Base-by-base conservation (phyloP, 1,140 invertebrate genomes). In the Conopomorpha cramerella region DNA sequence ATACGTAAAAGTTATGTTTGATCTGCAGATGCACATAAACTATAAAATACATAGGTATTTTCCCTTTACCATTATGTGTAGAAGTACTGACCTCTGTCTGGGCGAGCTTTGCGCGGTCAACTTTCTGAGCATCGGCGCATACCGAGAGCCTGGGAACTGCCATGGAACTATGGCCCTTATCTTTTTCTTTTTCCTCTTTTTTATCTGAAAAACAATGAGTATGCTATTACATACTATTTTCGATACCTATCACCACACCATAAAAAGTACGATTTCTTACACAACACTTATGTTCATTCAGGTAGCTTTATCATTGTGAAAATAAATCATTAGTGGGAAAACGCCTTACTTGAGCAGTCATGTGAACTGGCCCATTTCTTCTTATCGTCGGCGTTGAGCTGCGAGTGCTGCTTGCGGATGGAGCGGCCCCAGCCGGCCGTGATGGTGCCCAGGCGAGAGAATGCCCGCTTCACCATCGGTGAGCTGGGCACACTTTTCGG, bases 401-500 rank as follows among this genome's bases (percentile, higher is more conserved):
- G 82, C 7, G 86, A 80, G 52, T 88, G 81, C 51, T 87, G 81
- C 55, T 89, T 87, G 36, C 89, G 80, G 43, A 91, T 92, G 13
- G 89, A 91, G 15, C 89, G 80, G 2, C 92, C 92, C 90, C 92
- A 95, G 30, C 92, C 91, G 1, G 92, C 90, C 6, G 92, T 95
- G 38, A 95, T 87, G 3, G 88, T 93, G 8, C 92, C 91, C 31
- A 96, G 76, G 16, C 92, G 81, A 3, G 90, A 92, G 62, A 96
- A 94, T 2, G 92, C 92, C 17, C 93, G 82, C 68, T 93, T 93
- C 41, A 95, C 91, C 90, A 94, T 95, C n/a, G 93, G 93, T 18
- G 92, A 95, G 46, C 91, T 93, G 2, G 93, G 92, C 18, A 95
- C 92, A 63, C 92, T 94, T 81, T 95, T 95, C 42, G 92, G 91